Evolutionary conservation across 1,140 invertebrate genomes (phyloP), one percentile per base, ranked within the genome.

Genomic region (Tetraneura akinire): DNA sequence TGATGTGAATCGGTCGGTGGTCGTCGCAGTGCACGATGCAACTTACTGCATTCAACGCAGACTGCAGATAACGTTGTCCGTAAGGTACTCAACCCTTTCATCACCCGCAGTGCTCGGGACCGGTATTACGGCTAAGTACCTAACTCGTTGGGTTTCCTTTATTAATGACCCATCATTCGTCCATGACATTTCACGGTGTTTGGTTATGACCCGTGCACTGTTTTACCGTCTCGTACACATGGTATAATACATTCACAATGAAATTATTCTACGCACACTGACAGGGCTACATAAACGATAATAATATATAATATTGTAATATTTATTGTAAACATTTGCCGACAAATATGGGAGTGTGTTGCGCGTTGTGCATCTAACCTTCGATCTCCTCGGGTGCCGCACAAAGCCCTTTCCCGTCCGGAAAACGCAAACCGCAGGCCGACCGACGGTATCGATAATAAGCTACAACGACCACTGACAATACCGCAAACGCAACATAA

Each of bases 401-500:
- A 21, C 32, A 42, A 42, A 13, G 32, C n/a, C 21, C 8, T 37
- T 37, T 37, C 32, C 32, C 32, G 62, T 32, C 6, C 60, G 6
- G 64, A 68, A 68, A 68, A 23, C 57, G 26, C n/a, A 64, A 32
- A 66, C 32, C 60, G 29, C 23, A 18, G 26, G 26, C 29, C 9
- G 5, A 60, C 23, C 10, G 16, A 9, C 18, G 26, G 29, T 62
- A 18, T 6, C 16, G 60, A 32, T 62, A 1, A 1, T 68, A 11
- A 37, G 11, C 42, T 37, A 37, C n/a, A 18, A 42, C 29, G 23
- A 21, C 0, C 66, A 45, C 32, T 4, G 64, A 29, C n/a, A n/a
- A n/a, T n/a, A 37, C 4, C n/a, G 32, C n/a, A n/a, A 29, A 76
- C 73, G 73, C 73, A 76, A 76, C 73, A 60, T 21, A 53, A 76